Evolutionary conservation across 2,888 invertebrate species (phyloP), one percentile per base, ranked within the genome.

Genomic region (Drosophila pseudotakahashii): DNA sequence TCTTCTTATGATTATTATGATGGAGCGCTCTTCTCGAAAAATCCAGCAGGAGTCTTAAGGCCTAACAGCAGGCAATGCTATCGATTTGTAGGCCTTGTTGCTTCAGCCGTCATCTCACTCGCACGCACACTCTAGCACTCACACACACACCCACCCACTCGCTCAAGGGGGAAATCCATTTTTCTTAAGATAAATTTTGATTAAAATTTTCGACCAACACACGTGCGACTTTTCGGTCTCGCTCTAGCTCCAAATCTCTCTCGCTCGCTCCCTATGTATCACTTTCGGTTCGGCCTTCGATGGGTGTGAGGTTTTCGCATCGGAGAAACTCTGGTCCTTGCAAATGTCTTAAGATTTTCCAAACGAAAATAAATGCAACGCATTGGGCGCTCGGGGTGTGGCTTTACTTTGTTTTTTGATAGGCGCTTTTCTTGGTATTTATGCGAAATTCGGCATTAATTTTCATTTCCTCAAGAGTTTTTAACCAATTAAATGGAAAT

Each of bases 141-240:
- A 11, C 44, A 13, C 30, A 14, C 64, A 14, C 37, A 44, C 30
- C 5, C 14, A 26, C 45, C 10, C 32, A 14, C 37, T n/a, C 26
- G 10, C 34, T 32, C 16, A 23, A 26, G 57, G 61, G 19, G 44
- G 47, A 59, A 57, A 73, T 76, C 59, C 77, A 83, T 83, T 83
- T 83, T 83, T 83, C 89, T 83, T 87, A 83, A 83, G 83, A 83
- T 75, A 77, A 83, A 64, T 75, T 86, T 83, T 86, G 84, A 88
- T 88, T 86, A 88, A 79, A 83, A 76, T 80, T 78, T 86, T 74
- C 54, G 75, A 70, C 75, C 75, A 81, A 66, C 53, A 60, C 71
- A 61, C 66, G 60, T 73, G 72, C 13, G 41, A 41, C 32, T 50
- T 50, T 34, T 60, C 37, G 26, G 34, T 67, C 67, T 55, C 71